Evolutionary conservation across 2,888 invertebrate species (phyloP).

Genomic region (Epicampocera succincta): DNA sequence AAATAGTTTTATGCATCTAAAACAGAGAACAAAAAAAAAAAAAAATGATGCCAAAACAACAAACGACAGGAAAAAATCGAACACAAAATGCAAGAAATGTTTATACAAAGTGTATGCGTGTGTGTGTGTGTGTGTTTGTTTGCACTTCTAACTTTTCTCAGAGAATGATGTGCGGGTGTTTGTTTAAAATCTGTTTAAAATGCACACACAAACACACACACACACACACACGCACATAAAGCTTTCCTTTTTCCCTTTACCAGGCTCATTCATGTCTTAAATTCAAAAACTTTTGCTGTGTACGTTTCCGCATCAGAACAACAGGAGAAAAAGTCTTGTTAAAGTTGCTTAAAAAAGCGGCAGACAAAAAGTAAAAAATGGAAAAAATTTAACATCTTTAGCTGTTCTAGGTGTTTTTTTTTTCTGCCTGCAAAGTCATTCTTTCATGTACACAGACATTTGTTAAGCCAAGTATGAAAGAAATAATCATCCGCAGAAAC

Average conservation of each 20-base stretch:
- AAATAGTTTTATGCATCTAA: slow-evolving; percentile 32
- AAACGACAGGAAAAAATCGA: not conserved
- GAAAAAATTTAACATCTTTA: slow-evolving; percentile 48
- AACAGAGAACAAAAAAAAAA: slow-evolving; percentile 5
- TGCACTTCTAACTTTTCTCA: not conserved
- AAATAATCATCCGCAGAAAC: not conserved
- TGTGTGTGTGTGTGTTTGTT: not conserved
- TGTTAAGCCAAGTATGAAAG: slow-evolving; percentile 4
- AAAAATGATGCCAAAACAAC: slow-evolving; percentile 3
- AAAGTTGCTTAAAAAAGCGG: slow-evolving; percentile 5
- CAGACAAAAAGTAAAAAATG: slow-evolving; percentile 27
- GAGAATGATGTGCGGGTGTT: not conserved
- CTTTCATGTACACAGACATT: slow-evolving; percentile 4
- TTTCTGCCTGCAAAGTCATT: not conserved
- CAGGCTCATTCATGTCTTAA: slow-evolving; percentile 37
- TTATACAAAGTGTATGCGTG: not conserved
- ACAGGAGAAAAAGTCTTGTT: slow-evolving; percentile 31
- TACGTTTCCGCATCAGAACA: slow-evolving; percentile 57
- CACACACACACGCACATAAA: too few species aligned
- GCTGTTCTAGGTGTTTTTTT: not conserved
- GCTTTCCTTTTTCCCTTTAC: slow-evolving; percentile 5
- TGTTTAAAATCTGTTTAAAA: not conserved
- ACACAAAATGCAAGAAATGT: not conserved
- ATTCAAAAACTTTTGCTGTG: slow-evolving; percentile 57
- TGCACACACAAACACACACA: not conserved